phyloP scores from a whole-genome alignment of 2,113 vertebrate species.

The Brachypteracias leptosomus region DNA sequence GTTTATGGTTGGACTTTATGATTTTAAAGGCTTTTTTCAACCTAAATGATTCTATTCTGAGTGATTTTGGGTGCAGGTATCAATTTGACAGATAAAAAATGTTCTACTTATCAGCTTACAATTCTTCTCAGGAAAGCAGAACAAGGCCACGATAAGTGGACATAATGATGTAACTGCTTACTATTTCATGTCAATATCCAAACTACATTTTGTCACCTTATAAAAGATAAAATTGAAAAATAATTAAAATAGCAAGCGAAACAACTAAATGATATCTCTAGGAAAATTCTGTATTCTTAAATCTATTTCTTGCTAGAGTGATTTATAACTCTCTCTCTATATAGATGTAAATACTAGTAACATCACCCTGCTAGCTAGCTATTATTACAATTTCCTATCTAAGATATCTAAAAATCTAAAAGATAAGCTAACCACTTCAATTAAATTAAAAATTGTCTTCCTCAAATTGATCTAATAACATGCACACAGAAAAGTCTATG shows the following conservation, averaged over 20 bases:
- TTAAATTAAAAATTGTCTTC: background rate
- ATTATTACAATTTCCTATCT: background rate
- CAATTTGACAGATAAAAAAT: constrained; percentile 1
- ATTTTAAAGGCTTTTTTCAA: background rate
- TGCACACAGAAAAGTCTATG: background rate
- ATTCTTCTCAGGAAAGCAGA: background rate
- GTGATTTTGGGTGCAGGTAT: constrained; percentile 8
- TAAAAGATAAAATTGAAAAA: constrained; percentile 6
- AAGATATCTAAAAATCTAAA: background rate
- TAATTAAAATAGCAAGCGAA: constrained; percentile 37
- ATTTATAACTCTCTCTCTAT: background rate
- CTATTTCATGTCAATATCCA: constrained; percentile 20
- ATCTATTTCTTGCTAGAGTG: background rate
- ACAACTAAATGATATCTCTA: background rate
- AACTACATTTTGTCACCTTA: constrained; percentile 14
- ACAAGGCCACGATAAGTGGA: background rate
- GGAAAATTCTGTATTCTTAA: constrained; percentile 15
- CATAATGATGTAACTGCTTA: background rate
- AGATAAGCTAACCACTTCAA: background rate
- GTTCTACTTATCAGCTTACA: constrained; percentile 11
- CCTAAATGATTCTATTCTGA: background rate
- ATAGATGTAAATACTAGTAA: background rate
- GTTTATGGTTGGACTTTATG: background rate
- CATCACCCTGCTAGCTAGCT: background rate
- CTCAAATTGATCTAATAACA: background rate